Percentiles rank a stretch among this genome's conserved stretches.
Conservation (phyloP, 2,113 vertebrate species). For the Piaya cayana region DNA sequence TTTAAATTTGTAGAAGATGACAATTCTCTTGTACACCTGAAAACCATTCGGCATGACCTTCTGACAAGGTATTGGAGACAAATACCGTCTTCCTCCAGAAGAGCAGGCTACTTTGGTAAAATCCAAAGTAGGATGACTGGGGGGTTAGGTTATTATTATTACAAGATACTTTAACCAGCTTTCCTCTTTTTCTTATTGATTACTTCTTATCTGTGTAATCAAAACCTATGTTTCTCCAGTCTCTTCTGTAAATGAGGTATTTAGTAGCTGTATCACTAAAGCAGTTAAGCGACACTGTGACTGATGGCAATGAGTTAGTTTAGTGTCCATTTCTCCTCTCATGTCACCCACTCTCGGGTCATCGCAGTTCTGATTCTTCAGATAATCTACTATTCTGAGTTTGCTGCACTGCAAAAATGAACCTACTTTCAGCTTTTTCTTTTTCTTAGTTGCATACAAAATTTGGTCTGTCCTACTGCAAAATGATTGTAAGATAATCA, state of each 20-base stretch:
- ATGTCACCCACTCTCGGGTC: background rate
- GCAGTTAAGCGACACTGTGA: background rate
- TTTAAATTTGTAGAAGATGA: slow-evolving; percentile 87
- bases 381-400: background rate
- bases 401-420: background rate
- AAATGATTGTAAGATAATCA: background rate
- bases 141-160: background rate
- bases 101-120: background rate
- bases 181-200: background rate
- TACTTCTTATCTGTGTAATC: background rate
- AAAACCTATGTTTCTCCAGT: background rate
- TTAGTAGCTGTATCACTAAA: background rate
- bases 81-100: rapidly evolving
- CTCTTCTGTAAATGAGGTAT: background rate
- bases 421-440: background rate
- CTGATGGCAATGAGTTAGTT: background rate
- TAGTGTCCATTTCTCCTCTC: background rate
- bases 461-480: background rate
- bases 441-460: background rate
- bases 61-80: slow-evolving; percentile 81
- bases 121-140: background rate
- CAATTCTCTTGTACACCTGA: slow-evolving; percentile 81
- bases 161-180: background rate
- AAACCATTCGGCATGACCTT: slow-evolving; percentile 87
- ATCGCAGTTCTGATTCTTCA: background rate